These are phyloP conservation scores for Sabellastarte sp. DNA, from an alignment of 2,888 invertebrate genomes.

Conservation along the genomic window DNA sequence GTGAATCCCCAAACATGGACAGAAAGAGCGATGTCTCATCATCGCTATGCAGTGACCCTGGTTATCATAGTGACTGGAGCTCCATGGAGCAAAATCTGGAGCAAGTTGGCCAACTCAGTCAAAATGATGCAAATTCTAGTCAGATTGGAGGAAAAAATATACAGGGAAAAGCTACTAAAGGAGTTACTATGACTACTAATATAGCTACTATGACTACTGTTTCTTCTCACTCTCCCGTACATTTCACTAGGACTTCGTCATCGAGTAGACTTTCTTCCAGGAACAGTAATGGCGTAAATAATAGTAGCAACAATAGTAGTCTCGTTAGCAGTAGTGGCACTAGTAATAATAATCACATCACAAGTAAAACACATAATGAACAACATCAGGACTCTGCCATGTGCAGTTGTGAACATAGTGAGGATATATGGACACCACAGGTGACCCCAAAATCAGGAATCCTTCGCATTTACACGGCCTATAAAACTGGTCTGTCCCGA, in stretches of 20 bases:
- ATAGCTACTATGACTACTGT: no score
- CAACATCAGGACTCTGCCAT: no score
- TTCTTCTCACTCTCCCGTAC: no score
- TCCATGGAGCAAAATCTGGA: constrained; percentile 16
- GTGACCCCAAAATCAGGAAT: constrained; percentile 49
- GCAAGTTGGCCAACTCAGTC: no score
- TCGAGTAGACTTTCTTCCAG: no score
- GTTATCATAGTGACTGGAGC: constrained; percentile 31
- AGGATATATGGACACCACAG: constrained; percentile 15
- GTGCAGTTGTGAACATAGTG: neutral
- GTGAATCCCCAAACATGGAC: constrained; percentile 13
- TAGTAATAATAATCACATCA: neutral
- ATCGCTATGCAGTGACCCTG: constrained; percentile 17
- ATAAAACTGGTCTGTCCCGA: constrained; percentile 88
- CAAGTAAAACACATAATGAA: no score
- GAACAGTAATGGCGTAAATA: no score
- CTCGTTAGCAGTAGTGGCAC: neutral
- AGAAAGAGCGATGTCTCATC: constrained; percentile 15
- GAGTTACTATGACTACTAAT: no score
- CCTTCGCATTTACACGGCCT: constrained; percentile 89
- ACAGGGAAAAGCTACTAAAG: no score
- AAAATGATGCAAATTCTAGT: no score
- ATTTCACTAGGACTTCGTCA: no score
- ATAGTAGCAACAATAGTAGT: constrained; percentile 2
- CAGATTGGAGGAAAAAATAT: no score